A percentile compares a stretch with the other conserved stretches of the same genome.
phyloP scores from a whole-genome alignment of 2,797 vertebrate genomes.

The Oceanodroma leucorhoa region DNA sequence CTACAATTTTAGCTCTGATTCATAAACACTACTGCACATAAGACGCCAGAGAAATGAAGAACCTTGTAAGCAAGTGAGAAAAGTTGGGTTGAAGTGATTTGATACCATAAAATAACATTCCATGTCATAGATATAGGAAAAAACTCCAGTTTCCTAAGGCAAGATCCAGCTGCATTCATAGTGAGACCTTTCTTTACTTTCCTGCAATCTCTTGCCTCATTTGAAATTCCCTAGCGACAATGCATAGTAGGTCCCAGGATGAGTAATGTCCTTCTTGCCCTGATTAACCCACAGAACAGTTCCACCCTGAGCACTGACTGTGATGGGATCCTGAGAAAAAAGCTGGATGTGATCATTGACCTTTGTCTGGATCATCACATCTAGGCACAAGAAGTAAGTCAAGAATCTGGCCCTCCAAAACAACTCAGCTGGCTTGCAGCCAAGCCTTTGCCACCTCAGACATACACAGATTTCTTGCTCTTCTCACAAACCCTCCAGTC shows the following conservation, averaged over 20 bases:
- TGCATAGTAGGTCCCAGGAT: neutral
- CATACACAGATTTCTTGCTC: neutral
- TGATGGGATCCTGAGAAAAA: neutral
- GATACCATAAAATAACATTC: neutral
- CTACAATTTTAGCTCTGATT: neutral
- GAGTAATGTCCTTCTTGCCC: neutral
- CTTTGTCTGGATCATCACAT: neutral
- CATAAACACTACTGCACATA: neutral
- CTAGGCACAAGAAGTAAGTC: neutral
- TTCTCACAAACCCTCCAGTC: neutral
- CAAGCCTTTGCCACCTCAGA: neutral
- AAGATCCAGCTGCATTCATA: neutral
- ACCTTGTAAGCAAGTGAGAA: neutral
- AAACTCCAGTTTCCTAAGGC: neutral
- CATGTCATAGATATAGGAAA: neutral
- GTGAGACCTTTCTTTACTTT: neutral
- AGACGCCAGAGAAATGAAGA: neutral
- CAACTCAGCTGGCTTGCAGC: neutral
- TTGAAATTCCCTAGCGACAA: neutral
- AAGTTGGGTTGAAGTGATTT: neutral
- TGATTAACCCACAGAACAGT: neutral
- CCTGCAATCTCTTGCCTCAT: neutral
- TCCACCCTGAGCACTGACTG: neutral
- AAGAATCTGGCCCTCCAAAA: neutral
- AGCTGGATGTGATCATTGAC: neutral